A percentile compares a stretch with the other conserved stretches of the same genome.
Evolutionary conservation across 2,797 vertebrate genomes (phyloP).

Genomic region (Chrysolophus pictus): DNA sequence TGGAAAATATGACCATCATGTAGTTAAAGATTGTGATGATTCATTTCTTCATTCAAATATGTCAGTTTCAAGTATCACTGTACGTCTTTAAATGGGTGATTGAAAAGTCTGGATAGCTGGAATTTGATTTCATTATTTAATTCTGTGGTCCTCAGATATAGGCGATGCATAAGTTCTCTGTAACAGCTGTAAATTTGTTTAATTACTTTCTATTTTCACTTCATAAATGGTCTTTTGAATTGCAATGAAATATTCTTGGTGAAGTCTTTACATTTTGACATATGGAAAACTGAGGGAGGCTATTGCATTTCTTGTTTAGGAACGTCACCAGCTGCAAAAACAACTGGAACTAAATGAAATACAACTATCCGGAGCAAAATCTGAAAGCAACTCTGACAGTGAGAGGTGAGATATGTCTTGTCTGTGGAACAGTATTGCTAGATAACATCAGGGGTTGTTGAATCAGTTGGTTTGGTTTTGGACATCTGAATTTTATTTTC

Average conservation of each 20-base stretch:
- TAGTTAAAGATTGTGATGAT: background rate
- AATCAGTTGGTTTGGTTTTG: background rate
- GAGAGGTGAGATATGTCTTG: constrained; percentile 68
- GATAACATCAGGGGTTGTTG: background rate
- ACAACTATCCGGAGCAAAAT: constrained; percentile 81
- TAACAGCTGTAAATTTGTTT: background rate
- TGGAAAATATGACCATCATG: background rate
- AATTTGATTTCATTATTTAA: constrained; percentile 10
- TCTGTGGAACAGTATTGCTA: background rate
- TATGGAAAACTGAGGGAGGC: background rate
- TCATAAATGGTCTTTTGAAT: constrained; percentile 30
- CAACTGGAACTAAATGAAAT: constrained; percentile 89
- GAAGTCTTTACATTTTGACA: background rate
- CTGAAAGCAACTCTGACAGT: constrained; percentile 71
- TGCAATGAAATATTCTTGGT: constrained; percentile 12
- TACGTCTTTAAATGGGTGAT: background rate
- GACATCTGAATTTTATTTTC: background rate
- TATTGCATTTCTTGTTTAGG: constrained; percentile 77
- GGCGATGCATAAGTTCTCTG: background rate
- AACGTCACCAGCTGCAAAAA: constrained; percentile 87
- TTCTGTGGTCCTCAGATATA: background rate
- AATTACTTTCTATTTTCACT: constrained; percentile 43
- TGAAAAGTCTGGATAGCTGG: background rate
- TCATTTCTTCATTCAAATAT: background rate
- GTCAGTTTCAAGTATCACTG: background rate